Evolutionary conservation across 2,888 invertebrate genomes (phyloP).

Genomic region (Fabriciana adippe): DNA sequence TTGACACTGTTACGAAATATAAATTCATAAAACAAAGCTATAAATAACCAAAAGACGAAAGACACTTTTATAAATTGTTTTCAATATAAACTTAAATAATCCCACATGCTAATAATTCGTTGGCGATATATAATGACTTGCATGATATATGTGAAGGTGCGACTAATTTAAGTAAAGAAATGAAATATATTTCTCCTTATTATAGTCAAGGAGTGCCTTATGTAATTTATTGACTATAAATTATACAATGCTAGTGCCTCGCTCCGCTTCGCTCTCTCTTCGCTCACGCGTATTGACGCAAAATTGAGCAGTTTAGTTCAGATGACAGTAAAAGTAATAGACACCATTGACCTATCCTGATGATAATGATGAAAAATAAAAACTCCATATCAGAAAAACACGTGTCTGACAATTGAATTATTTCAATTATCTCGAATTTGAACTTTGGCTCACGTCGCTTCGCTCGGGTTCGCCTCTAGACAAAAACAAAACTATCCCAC

Average conservation of each 20-base stretch:
- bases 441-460: too few relatives aligned
- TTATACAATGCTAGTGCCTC: not conserved
- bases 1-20: not conserved
- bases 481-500: too few relatives aligned
- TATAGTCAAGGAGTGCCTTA: slow-evolving; percentile 24
- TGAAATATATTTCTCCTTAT: slow-evolving; percentile 26
- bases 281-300: too few relatives aligned
- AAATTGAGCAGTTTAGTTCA: too few relatives aligned
- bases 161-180: slow-evolving; percentile 34
- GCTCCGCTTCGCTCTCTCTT: not conserved
- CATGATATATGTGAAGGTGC: slow-evolving; percentile 30
- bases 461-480: too few relatives aligned
- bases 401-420: too few relatives aligned
- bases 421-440: too few relatives aligned
- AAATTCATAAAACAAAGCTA: not conserved
- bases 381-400: too few relatives aligned
- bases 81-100: slow-evolving; percentile 8
- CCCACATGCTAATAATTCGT: slow-evolving; percentile 8
- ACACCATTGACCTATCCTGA: too few relatives aligned
- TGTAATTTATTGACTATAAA: slow-evolving; percentile 27
- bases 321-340: too few relatives aligned
- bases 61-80: slow-evolving; percentile 5
- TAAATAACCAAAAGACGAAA: slow-evolving; percentile 1
- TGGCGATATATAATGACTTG: slow-evolving; percentile 12
- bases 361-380: too few relatives aligned